phyloP scores from a whole-genome alignment of 1,140 invertebrate species.

The Uloborus diversus region DNA sequence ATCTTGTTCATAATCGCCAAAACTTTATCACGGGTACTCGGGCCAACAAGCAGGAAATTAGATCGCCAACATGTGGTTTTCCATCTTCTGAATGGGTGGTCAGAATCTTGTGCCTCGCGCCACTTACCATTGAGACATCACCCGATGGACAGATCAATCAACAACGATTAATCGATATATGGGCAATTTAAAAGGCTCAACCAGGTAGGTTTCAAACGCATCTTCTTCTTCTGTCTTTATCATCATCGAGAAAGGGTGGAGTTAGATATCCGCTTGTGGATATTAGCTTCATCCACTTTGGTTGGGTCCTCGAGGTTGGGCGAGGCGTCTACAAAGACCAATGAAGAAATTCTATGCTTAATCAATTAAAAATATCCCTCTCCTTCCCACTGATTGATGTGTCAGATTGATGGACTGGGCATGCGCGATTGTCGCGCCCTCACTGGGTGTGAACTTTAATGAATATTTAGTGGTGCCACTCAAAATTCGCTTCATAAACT shows the following conservation, averaged over 20 bases:
- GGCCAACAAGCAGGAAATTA: conserved; percentile 2
- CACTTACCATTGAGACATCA: conserved; percentile 36
- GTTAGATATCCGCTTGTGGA: background rate
- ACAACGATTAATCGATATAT: conserved; percentile 42
- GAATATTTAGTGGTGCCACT: conserved; percentile 38
- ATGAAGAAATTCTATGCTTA: conserved; percentile 51
- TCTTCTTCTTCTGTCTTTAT: background rate
- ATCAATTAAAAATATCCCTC: conserved; percentile 31
- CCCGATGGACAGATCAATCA: conserved; percentile 34
- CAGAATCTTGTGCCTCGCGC: background rate
- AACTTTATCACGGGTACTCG: background rate
- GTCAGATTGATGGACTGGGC: conserved; percentile 20
- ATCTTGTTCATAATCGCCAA: background rate
- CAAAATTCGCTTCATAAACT: conserved; percentile 23
- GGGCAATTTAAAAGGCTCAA: conserved; percentile 4
- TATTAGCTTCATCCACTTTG: conserved; percentile 14
- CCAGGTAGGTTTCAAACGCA: background rate
- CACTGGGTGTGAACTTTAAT: conserved; percentile 40
- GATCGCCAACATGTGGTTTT: background rate
- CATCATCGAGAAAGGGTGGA: conserved; percentile 32
- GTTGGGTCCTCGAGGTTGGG: conserved; percentile 11
- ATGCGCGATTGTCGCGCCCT: conserved; percentile 3
- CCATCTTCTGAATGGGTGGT: conserved; percentile 33
- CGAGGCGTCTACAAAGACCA: conserved; percentile 29
- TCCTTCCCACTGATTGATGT: conserved; percentile 7